A percentile compares a stretch with the other conserved stretches of the same genome.
Evolutionary conservation across 2,888 invertebrate genomes (phyloP).

Genomic region (Poecilus cupreus): DNA sequence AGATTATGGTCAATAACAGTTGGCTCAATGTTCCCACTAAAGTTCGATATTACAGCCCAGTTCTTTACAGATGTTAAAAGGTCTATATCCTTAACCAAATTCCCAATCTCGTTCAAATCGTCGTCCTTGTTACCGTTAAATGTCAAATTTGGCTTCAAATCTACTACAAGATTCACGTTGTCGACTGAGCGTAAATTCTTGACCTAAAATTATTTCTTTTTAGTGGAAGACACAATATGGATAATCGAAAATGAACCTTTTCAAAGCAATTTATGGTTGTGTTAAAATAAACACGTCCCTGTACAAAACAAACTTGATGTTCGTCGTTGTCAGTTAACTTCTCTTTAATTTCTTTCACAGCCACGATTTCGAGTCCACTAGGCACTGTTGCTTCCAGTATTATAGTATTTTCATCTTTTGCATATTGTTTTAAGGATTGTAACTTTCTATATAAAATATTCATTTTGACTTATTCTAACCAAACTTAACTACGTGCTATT

Average conservation of each 20-base stretch:
- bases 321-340: not conserved
- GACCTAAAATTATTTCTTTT: conserved; percentile 24
- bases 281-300: conserved; percentile 31
- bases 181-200: conserved; percentile 25
- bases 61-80: not conserved
- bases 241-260: not conserved
- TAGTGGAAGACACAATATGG: not conserved
- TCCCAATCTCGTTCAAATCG: not conserved
- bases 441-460: not conserved
- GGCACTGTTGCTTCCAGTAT: conserved; percentile 46
- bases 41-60: conserved; percentile 13
- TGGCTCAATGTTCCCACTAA: not conserved
- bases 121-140: not conserved
- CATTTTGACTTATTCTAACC: conserved; percentile 6
- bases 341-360: conserved; percentile 14
- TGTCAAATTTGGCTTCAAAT: not conserved
- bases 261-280: not conserved
- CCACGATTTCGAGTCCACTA: conserved; percentile 41
- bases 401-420: not conserved
- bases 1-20: conserved; percentile 19
- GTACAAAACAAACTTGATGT: not conserved
- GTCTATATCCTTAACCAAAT: not conserved
- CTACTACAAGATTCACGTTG: conserved; percentile 37
- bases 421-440: not conserved
- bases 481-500: no score